Conservation (phyloP, 2,888 invertebrate genomes). For the Drosophila robusta region DNA sequence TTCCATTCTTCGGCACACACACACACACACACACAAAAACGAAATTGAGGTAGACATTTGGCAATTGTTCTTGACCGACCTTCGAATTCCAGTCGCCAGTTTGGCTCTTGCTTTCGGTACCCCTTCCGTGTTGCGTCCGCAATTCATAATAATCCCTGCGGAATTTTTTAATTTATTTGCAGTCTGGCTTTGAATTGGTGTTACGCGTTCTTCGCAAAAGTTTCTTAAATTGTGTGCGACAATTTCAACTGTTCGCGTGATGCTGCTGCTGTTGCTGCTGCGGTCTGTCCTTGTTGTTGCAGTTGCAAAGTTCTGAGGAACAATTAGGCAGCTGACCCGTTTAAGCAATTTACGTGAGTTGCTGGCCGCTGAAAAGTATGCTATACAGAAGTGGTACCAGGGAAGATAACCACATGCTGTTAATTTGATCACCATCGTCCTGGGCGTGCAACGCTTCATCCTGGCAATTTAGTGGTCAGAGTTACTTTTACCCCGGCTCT, state of each 20-base stretch:
- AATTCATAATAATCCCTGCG: constrained; percentile 9
- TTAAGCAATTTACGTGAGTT: constrained; percentile 49
- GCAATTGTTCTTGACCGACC: constrained; percentile 7
- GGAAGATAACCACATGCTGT: constrained; percentile 62
- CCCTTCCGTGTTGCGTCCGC: neutral
- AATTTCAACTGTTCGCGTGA: constrained; percentile 49
- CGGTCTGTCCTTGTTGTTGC: neutral
- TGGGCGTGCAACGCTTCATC: constrained; percentile 52
- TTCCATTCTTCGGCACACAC: constrained; percentile 47
- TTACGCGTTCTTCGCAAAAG: constrained; percentile 34
- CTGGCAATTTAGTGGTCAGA: constrained; percentile 70
- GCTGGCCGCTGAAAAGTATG: constrained; percentile 51
- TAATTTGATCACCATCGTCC: constrained; percentile 76
- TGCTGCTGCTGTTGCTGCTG: neutral
- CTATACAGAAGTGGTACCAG: constrained; percentile 28
- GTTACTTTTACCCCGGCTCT: constrained; percentile 16
- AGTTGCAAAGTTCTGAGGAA: constrained; percentile 41
- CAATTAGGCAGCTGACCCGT: constrained; percentile 52
- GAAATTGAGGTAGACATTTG: neutral
- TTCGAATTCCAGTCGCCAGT: constrained; percentile 10
- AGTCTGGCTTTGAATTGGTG: constrained; percentile 50
- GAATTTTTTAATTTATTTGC: constrained; percentile 44
- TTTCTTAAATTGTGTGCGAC: constrained; percentile 50
- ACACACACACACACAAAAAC: neutral
- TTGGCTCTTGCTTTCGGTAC: constrained; percentile 10